phyloP scores from a whole-genome alignment of 1,140 invertebrate genomes.

The Sitodiplosis mosellana region DNA sequence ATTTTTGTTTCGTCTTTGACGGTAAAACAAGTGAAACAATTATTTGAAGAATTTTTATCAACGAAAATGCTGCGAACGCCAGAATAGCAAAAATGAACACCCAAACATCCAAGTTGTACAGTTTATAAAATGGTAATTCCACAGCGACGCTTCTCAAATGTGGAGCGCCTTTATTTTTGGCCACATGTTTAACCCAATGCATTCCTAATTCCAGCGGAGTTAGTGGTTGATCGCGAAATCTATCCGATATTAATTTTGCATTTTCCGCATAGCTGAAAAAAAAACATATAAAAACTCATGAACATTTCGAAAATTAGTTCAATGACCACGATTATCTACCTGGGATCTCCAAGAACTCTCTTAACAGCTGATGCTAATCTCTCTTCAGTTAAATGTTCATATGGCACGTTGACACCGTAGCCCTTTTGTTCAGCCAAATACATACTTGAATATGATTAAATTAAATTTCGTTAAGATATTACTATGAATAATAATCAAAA shows the following conservation, averaged over 20 bases:
- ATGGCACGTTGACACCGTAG: slow-evolving; percentile 9
- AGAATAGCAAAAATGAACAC: slow-evolving; percentile 16
- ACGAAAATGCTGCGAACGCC: too few species aligned
- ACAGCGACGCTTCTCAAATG: slow-evolving; percentile 9
- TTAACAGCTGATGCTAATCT: background rate
- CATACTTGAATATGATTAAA: too few species aligned
- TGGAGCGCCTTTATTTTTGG: slow-evolving; percentile 33
- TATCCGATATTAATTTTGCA: slow-evolving; percentile 29
- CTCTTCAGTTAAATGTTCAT: background rate
- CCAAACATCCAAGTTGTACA: slow-evolving; percentile 31
- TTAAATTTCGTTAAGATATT: too few species aligned
- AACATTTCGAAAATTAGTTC: too few species aligned
- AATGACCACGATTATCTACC: background rate
- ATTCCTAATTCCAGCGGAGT: slow-evolving; percentile 40
- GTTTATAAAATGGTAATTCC: slow-evolving; percentile 32
- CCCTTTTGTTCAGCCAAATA: slow-evolving; percentile 17
- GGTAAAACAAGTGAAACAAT: too few species aligned
- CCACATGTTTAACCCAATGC: slow-evolving; percentile 50
- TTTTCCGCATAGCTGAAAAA: slow-evolving; percentile 14
- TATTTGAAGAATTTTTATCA: too few species aligned
- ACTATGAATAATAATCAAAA: too few species aligned
- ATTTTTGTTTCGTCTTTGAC: too few species aligned
- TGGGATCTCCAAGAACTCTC: background rate
- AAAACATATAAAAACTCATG: too few species aligned
- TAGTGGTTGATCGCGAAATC: slow-evolving; percentile 41